These are phyloP conservation scores for Rattus norvegicus DNA, from an alignment of 2,113 vertebrate genomes.

Conservation along the genomic window GRCr8 NC_086026.1:21174001-21174500, in stretches of 20 bases:
- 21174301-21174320: fast-evolving
- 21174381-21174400: background rate
- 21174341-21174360: background rate
- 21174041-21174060: background rate
- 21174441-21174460: constrained; percentile 17
- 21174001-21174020: constrained; percentile 29
- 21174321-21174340: fast-evolving
- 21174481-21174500: constrained; percentile 5
- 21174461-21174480: constrained; percentile 25
- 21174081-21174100: too few species aligned
- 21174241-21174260: background rate
- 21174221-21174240: too few species aligned
- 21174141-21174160: background rate
- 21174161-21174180: background rate
- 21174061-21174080: background rate
- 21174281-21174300: background rate
- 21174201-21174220: background rate
- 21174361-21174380: background rate
- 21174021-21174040: constrained; percentile 32
- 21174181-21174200: too few species aligned
- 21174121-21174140: background rate
- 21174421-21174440: constrained; percentile 21
- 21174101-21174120: background rate
- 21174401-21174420: constrained; percentile 33
- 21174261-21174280: background rate